Percentiles rank a stretch among this genome's conserved stretches.
Conservation (phyloP, 2,888 invertebrate genomes). For the Coenonympha arcania region DNA sequence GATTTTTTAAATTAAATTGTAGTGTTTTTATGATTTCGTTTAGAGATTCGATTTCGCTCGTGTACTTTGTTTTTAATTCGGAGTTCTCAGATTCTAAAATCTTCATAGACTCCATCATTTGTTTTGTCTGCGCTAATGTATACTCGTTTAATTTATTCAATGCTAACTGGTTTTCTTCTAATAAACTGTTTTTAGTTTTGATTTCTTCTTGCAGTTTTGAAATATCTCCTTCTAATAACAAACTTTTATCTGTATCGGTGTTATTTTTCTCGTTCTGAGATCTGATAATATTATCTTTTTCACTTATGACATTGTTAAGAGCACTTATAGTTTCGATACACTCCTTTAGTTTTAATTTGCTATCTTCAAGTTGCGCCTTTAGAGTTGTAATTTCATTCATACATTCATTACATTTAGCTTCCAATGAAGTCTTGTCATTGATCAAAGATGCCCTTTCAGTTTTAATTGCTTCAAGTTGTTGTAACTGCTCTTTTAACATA, state of each 20-base stretch:
- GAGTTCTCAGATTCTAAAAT: constrained; percentile 52
- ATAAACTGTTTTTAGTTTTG: constrained; percentile 38
- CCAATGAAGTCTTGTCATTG: constrained; percentile 53
- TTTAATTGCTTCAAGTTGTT: constrained; percentile 50
- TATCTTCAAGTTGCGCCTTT: constrained; percentile 43
- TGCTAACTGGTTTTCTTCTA: constrained; percentile 49
- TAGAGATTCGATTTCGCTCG: constrained; percentile 56
- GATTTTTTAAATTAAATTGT: constrained; percentile 47
- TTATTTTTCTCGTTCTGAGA: constrained; percentile 45
- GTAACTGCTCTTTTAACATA: constrained; percentile 54
- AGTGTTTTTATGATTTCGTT: constrained; percentile 48
- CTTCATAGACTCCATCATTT: constrained; percentile 48
- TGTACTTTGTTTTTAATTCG: constrained; percentile 50
- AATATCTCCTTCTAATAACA: constrained; percentile 47
- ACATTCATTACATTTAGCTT: constrained; percentile 46
- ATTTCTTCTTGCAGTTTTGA: constrained; percentile 44
- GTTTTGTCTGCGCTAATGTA: constrained; percentile 45
- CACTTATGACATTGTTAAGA: constrained; percentile 45
- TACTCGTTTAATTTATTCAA: constrained; percentile 45
- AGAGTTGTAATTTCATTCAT: constrained; percentile 43
- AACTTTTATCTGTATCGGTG: constrained; percentile 43
- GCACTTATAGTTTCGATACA: constrained; percentile 37
- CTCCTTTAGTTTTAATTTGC: constrained; percentile 45
- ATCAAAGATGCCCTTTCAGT: constrained; percentile 47
- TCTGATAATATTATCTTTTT: constrained; percentile 54